phyloP scores from a whole-genome alignment of 2,888 invertebrate genomes.

The Drosophila vallismaia region DNA sequence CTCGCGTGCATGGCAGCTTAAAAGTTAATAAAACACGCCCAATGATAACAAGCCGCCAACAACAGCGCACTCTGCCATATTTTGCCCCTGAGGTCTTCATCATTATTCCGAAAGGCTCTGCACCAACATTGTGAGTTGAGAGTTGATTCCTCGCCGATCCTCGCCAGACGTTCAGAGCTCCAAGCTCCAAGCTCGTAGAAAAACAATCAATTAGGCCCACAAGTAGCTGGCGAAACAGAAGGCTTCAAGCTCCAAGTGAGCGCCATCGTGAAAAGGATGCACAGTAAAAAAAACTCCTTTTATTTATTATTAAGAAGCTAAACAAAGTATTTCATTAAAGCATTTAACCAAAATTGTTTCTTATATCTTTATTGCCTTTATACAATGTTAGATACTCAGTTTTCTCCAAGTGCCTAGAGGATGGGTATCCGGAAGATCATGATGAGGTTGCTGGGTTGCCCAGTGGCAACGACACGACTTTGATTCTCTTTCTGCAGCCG shows the following conservation, averaged over 20 bases:
- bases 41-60: conserved; percentile 81
- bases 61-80: conserved; percentile 58
- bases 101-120: conserved; percentile 34
- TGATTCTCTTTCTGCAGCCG: conserved; percentile 49
- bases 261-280: conserved; percentile 51
- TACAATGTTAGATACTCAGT: background rate
- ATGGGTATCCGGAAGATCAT: conserved; percentile 16
- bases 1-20: conserved; percentile 80
- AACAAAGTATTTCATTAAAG: background rate
- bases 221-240: conserved; percentile 68
- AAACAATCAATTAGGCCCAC: conserved; percentile 81
- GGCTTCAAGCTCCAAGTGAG: conserved; percentile 47
- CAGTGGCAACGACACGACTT: conserved; percentile 50
- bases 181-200: conserved; percentile 65
- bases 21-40: conserved; percentile 84
- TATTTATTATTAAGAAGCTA: too few species aligned
- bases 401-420: background rate
- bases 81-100: conserved; percentile 83
- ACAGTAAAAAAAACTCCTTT: background rate
- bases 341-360: background rate
- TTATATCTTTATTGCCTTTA: background rate
- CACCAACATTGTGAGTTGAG: conserved; percentile 37
- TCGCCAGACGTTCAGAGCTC: conserved; percentile 26
- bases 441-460: conserved; percentile 33
- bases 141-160: conserved; percentile 24